Percentiles rank a stretch among this genome's conserved stretches.
Evolutionary conservation across 2,888 invertebrate genomes (phyloP).

Genomic region (Erynnis tages): DNA sequence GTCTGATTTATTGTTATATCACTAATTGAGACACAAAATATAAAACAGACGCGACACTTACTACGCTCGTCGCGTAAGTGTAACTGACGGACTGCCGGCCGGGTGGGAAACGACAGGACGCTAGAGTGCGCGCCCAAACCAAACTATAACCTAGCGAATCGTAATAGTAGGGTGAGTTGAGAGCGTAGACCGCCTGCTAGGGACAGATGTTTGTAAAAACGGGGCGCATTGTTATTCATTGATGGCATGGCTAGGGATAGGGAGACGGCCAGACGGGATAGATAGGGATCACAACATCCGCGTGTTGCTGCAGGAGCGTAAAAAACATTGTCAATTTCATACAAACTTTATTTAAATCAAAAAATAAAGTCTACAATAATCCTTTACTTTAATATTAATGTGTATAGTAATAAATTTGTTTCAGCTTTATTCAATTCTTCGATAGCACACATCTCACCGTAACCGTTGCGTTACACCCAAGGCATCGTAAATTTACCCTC

Average conservation of each 20-base stretch:
- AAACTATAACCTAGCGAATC: constrained; percentile 75
- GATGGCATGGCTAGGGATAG: constrained; percentile 44
- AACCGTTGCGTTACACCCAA: constrained; percentile 40
- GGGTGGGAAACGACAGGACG: constrained; percentile 54
- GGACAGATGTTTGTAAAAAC: constrained; percentile 51
- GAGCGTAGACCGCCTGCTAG: constrained; percentile 38
- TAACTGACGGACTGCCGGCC: constrained; percentile 51
- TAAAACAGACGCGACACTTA: constrained; percentile 54
- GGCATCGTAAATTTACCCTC: constrained; percentile 54
- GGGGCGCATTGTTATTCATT: constrained; percentile 65
- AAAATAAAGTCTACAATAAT: constrained; percentile 81
- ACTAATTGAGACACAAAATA: constrained; percentile 30
- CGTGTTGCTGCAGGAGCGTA: constrained; percentile 24
- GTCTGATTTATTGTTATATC: constrained; percentile 12
- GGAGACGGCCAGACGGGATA: constrained; percentile 17
- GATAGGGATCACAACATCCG: constrained; percentile 7
- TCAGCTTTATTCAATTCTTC: constrained; percentile 51
- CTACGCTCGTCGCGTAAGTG: constrained; percentile 67
- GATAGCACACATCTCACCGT: constrained; percentile 32
- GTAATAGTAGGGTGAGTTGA: constrained; percentile 67
- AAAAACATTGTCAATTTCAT: constrained; percentile 55
- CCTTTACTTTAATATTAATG: constrained; percentile 66
- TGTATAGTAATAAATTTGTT: constrained; percentile 71
- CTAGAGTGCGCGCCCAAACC: constrained; percentile 63
- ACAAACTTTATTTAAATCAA: constrained; percentile 82